Conservation (phyloP, 2,888 invertebrate species). For the Oligia latruncula region DNA sequence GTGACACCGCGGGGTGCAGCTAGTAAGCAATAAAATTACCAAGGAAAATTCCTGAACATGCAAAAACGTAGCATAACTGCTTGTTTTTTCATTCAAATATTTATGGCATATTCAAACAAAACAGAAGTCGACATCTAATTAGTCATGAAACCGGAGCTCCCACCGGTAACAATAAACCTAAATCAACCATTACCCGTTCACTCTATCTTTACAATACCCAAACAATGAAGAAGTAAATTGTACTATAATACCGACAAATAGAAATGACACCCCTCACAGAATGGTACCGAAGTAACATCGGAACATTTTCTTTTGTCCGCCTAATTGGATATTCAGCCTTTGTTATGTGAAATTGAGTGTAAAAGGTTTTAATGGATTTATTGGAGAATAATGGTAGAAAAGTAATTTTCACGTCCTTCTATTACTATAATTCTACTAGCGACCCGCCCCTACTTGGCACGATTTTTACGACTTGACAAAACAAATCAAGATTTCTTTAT, state of each 20-base stretch:
- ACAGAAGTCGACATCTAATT: neutral
- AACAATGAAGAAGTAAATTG: constrained; percentile 51
- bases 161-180: constrained; percentile 31
- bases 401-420: neutral
- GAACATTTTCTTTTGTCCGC: constrained; percentile 53
- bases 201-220: constrained; percentile 31
- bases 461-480: neutral
- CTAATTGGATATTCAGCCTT: constrained; percentile 53
- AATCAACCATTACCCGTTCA: constrained; percentile 31
- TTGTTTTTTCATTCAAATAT: too few species aligned
- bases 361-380: constrained; percentile 45
- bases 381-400: constrained; percentile 22
- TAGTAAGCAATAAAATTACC: neutral
- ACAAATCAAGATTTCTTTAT: neutral
- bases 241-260: constrained; percentile 55
- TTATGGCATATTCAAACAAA: neutral
- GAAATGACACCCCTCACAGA: constrained; percentile 42
- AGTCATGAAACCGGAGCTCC: constrained; percentile 5
- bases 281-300: constrained; percentile 40
- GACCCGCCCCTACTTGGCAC: neutral
- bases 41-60: neutral
- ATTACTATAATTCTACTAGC: neutral
- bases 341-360: constrained; percentile 23
- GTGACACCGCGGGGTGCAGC: too few species aligned
- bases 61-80: neutral